Percentiles rank a stretch among this genome's conserved stretches.
phyloP scores from a whole-genome alignment of 1,140 invertebrate species.

The Drosophila lacteicornis region DNA sequence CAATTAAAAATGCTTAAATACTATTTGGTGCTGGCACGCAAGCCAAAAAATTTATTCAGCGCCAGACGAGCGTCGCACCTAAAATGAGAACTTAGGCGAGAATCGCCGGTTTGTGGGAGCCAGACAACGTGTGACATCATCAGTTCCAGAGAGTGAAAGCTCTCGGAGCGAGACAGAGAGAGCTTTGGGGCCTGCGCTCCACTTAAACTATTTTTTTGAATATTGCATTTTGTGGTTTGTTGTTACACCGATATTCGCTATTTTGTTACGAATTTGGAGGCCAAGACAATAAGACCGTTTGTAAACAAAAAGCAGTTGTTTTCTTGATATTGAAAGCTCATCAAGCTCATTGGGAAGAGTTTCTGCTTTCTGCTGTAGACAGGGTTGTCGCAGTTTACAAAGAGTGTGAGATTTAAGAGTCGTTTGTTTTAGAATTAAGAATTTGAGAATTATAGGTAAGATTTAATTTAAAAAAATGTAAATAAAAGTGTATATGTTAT shows the following conservation, averaged over 20 bases:
- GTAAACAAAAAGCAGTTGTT: constrained; percentile 31
- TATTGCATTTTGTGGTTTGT: constrained; percentile 3
- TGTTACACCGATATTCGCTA: constrained; percentile 10
- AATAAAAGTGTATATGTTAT: no score
- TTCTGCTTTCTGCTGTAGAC: not conserved
- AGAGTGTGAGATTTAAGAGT: not conserved
- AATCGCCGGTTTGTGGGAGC: constrained; percentile 17
- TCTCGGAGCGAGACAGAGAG: not conserved
- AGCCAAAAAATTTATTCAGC: constrained; percentile 1
- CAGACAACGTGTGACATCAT: constrained; percentile 57
- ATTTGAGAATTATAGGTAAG: no score
- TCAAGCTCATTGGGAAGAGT: not conserved
- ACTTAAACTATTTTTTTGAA: not conserved
- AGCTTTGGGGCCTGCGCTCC: constrained; percentile 19
- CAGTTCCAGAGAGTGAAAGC: constrained; percentile 26
- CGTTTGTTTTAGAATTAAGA: no score
- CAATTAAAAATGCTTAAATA: constrained; percentile 1
- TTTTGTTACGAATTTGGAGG: constrained; percentile 26
- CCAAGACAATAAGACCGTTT: not conserved
- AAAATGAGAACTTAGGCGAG: constrained; percentile 8
- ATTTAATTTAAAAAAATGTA: no score
- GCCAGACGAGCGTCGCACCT: constrained; percentile 1
- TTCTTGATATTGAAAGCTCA: constrained; percentile 6
- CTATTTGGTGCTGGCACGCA: constrained; percentile 7
- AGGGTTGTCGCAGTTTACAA: not conserved